Evolutionary conservation across 2,113 vertebrate genomes (phyloP), one percentile per base, ranked within the genome.

Genomic region (Smithornis capensis): DNA sequence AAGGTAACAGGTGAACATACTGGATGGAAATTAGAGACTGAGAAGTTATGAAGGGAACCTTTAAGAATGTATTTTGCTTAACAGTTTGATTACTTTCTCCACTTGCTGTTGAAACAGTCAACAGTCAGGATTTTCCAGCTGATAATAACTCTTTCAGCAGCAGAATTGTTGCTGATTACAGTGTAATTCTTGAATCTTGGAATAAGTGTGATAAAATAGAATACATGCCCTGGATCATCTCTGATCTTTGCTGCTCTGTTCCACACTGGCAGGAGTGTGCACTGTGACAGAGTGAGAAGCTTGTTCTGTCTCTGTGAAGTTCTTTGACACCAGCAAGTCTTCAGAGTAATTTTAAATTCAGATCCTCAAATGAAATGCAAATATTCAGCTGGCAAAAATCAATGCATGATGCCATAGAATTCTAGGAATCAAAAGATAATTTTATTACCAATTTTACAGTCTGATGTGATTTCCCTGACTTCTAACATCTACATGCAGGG

Each of bases 221-320:
- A 80, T n/a, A 25, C 14, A 3, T 0, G 4, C 10, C 35, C 60
- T 44, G 56, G 29, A 14, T 31, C 38, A 56, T 23, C 44, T 74
- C 74, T 88, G 55, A 14, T 65, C 65, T 60, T 42, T 56, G 27
- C 63, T 85, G 70, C 37, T 4, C 0, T 22, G 6, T 35, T 18
- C 4, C 37, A 44, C 19, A 3, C 33, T 5, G 18, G 9, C 7
- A 44, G 56, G 25, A 89, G 17, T 25, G 33, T 7, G 8, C 21
- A 9, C 29, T 21, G 78, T 7, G 18, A 23, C 23, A 18, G 23
- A 50, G 22, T 1, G 4, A 42, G 71, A 64, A 0, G 0, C 37
- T 85, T 27, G 31, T 74, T 52, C 19, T 50, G 47, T 44, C 56
- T 42, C 19, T 22, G 11, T 37, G 22, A 35, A 29, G 37, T 35